Conservation (phyloP, 2,113 vertebrate genomes). For the Circaetus cinerascens region DNA sequence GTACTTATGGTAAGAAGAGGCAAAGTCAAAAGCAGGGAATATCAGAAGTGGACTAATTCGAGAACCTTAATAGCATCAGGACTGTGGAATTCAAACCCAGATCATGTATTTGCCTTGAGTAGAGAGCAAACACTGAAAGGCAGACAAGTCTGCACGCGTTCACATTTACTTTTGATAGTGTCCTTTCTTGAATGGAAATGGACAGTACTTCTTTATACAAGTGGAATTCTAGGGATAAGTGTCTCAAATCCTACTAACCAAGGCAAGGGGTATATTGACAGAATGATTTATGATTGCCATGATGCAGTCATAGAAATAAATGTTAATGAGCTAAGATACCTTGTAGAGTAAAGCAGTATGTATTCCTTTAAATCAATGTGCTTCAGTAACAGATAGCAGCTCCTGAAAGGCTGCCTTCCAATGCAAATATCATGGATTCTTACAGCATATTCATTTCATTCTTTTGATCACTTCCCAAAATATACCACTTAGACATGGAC, state of each 20-base stretch:
- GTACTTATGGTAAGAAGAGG: not conserved
- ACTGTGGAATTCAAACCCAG: not conserved
- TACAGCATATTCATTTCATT: not conserved
- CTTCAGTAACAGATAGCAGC: not conserved
- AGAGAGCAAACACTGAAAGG: not conserved
- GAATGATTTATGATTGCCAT: not conserved
- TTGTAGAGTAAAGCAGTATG: not conserved
- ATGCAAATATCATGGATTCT: not conserved
- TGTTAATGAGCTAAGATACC: not conserved
- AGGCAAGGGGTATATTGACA: not conserved
- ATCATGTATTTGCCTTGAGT: not conserved
- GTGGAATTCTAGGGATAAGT: not conserved
- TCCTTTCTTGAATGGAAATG: not conserved
- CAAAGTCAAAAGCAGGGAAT: not conserved
- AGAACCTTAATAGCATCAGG: not conserved
- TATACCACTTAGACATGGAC: not conserved
- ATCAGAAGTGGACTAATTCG: not conserved
- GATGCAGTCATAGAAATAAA: not conserved
- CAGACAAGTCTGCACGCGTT: not conserved
- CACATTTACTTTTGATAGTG: not conserved
- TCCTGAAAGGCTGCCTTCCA: not conserved
- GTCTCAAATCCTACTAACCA: not conserved
- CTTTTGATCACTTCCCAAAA: not conserved
- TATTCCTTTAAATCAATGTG: not conserved
- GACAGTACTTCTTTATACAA: not conserved